Evolutionary conservation across 2,797 vertebrate genomes (phyloP), one percentile per base, ranked within the genome.

Genomic region (Oryzias sinensis): DNA sequence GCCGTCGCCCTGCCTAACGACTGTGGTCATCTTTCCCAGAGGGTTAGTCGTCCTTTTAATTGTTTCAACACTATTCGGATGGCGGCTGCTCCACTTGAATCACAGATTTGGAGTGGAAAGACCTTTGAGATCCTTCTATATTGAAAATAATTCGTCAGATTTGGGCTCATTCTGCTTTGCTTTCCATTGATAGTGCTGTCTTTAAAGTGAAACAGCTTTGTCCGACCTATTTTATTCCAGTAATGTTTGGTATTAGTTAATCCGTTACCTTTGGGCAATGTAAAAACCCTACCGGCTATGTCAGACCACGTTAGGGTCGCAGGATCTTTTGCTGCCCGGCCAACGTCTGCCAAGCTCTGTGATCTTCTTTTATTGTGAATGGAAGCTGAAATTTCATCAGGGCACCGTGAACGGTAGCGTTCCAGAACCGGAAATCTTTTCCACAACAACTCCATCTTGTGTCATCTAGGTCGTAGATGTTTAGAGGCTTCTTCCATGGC

Each of bases 311-410:
- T 83, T 62, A 76, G 63, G 33, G 9, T 72, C 61, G 64, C 47
- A 43, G 27, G 51, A n/a, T 29, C 53, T 47, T 8, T 43, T 42
- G 37, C 65, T 44, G 8, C 41, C 58, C 57, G 45, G 70, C 60
- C 0, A 29, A 37, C 5, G 61, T 67, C 53, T 78, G 82, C 74
- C 80, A 72, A 49, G 37, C 16, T 7, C 59, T 18, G 37, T 79
- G 59, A 79, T 64, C 59, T 43, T 71, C 71, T 59, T 43, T 29
- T 68, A 71, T 43, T 67, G 52, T 29, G 56, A 62, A 82, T 70
- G 33, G 51, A 49, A 75, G 37, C 43, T 78, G 83, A 88, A 82
- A 72, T 59, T 73, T 83, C 76, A 72, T 56, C 9, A 1, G 74
- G 74, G 66, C 58, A 25, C 48, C 52, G 48, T 42, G 46, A 56